Percentiles rank a stretch among this genome's conserved stretches.
Conservation (phyloP, 2,888 invertebrate genomes). For the Calameuta idolon region DNA sequence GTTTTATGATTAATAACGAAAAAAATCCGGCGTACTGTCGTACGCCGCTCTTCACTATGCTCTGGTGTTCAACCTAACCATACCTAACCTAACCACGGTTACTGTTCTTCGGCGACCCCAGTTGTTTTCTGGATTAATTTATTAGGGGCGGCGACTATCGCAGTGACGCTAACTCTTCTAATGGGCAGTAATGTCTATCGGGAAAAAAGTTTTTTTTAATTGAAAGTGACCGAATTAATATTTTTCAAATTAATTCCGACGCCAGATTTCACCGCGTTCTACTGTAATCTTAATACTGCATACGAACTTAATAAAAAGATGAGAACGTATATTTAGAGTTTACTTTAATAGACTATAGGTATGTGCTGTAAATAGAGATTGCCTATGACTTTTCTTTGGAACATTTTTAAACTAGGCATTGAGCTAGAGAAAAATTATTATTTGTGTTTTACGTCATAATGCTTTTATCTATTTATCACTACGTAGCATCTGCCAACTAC, state of each 20-base stretch:
- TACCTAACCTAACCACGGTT: background rate
- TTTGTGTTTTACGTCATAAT: background rate
- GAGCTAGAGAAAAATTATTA: background rate
- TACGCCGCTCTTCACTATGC: background rate
- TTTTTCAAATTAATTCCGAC: conserved; percentile 16
- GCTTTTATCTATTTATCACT: background rate
- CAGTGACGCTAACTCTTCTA: conserved; percentile 24
- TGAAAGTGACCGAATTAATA: conserved; percentile 23
- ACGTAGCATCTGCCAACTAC: background rate
- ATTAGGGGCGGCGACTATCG: conserved; percentile 35
- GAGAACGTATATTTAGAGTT: background rate
- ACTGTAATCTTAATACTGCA: background rate
- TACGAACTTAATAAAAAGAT: background rate
- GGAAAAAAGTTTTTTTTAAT: conserved; percentile 18
- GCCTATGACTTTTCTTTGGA: background rate
- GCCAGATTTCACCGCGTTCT: conserved; percentile 12
- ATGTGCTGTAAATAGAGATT: background rate
- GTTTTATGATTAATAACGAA: conserved; percentile 28
- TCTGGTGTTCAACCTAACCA: background rate
- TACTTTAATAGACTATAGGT: background rate
- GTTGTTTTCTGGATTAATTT: conserved; percentile 47
- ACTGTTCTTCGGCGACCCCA: background rate
- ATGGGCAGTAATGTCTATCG: conserved; percentile 19
- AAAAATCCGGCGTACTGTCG: conserved; percentile 22
- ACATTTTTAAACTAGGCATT: background rate